Evolutionary conservation across 2,888 invertebrate species (phyloP).

Genomic region (Polia nebulosa): DNA sequence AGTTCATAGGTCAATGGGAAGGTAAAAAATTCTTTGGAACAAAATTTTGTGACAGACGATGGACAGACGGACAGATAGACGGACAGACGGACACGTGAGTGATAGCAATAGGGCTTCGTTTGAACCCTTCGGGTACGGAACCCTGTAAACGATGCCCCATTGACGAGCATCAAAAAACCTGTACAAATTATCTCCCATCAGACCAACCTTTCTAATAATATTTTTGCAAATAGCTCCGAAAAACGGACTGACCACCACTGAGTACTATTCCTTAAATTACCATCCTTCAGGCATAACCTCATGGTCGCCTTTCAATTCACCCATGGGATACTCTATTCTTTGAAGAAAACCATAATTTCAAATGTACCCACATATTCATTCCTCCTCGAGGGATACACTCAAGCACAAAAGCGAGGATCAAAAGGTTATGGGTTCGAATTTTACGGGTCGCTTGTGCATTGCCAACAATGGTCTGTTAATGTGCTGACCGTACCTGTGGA

Average conservation of each 20-base stretch:
- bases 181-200: no score
- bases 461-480: constrained; percentile 56
- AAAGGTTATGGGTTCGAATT: constrained; percentile 60
- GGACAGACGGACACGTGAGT: no score
- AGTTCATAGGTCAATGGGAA: no score
- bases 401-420: constrained; percentile 58
- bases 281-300: not conserved
- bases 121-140: no score
- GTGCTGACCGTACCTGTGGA: constrained; percentile 31
- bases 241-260: not conserved
- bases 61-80: no score
- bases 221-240: not conserved
- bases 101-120: no score
- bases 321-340: constrained; percentile 1
- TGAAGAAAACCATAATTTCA: constrained; percentile 37
- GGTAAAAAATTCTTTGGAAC: no score
- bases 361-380: constrained; percentile 23
- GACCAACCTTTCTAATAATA: no score
- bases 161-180: no score
- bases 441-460: constrained; percentile 58
- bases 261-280: not conserved
- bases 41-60: no score
- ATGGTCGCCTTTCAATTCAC: not conserved
- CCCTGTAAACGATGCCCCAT: no score
- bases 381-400: constrained; percentile 25